phyloP scores from a whole-genome alignment of 2,888 invertebrate genomes.

The Tetragonisca angustula region DNA sequence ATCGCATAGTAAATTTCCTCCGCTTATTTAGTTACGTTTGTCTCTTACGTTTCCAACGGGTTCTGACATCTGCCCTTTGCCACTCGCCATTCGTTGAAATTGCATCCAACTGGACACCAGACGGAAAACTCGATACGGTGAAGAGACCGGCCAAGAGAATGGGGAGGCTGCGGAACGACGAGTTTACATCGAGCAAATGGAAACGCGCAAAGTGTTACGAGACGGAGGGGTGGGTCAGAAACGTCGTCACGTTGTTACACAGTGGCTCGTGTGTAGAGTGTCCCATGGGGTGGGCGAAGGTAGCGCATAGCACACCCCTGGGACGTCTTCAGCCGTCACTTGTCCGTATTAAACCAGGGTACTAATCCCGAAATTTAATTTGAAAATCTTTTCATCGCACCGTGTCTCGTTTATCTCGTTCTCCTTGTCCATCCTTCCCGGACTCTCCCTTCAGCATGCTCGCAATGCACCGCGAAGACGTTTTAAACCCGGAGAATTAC shows the following conservation, averaged over 20 bases:
- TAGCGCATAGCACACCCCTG: conserved; percentile 81
- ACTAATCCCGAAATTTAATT: conserved; percentile 84
- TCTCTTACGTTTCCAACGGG: background rate
- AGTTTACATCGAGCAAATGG: conserved; percentile 75
- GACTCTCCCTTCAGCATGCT: background rate
- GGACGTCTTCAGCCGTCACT: conserved; percentile 82
- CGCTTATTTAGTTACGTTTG: background rate
- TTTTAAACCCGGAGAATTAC: conserved; percentile 81
- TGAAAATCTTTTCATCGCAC: conserved; percentile 82
- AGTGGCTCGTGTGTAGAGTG: conserved; percentile 68
- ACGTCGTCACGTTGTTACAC: conserved; percentile 71
- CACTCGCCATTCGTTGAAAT: conserved; percentile 13
- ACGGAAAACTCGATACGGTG: background rate
- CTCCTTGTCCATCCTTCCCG: background rate
- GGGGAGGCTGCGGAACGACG: conserved; percentile 33
- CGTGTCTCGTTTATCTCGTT: conserved; percentile 40
- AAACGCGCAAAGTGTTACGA: conserved; percentile 75
- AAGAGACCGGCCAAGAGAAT: conserved; percentile 22
- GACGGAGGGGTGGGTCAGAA: conserved; percentile 58
- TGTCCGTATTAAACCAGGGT: conserved; percentile 81
- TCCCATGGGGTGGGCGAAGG: conserved; percentile 75
- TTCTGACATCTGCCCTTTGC: conserved; percentile 6
- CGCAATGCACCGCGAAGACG: conserved; percentile 68
- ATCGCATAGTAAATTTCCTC: background rate
- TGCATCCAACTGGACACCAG: conserved; percentile 34